phyloP scores from a whole-genome alignment of 1,140 invertebrate genomes.

The Drosophila pallidifrons region DNA sequence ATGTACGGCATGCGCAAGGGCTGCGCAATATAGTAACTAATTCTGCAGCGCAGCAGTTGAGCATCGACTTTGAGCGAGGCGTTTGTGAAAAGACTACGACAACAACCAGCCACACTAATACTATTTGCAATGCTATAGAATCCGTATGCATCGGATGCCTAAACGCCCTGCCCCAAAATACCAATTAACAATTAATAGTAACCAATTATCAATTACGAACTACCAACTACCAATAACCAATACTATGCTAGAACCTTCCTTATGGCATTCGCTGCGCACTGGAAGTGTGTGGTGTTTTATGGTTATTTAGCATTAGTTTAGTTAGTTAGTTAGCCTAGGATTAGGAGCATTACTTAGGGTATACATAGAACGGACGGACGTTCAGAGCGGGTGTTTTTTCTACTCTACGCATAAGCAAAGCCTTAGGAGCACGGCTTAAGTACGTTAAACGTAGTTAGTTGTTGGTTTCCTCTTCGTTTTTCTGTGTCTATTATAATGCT shows the following conservation, averaged over 20 bases:
- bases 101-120: constrained; percentile 56
- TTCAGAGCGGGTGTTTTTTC: constrained; percentile 51
- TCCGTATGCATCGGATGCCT: constrained; percentile 13
- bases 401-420: constrained; percentile 56
- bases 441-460: constrained; percentile 72
- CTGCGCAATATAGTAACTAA: constrained; percentile 90
- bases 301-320: constrained; percentile 47
- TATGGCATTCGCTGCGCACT: constrained; percentile 55
- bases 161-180: constrained; percentile 9
- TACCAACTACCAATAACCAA: constrained; percentile 19
- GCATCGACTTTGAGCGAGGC: constrained; percentile 49
- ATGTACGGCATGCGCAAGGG: constrained; percentile 92
- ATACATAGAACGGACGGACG: constrained; percentile 21
- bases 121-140: constrained; percentile 76
- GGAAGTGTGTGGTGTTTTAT: constrained; percentile 53
- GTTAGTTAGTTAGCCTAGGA: constrained; percentile 67
- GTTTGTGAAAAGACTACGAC: constrained; percentile 67
- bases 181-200: no score
- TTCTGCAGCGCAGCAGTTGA: constrained; percentile 74
- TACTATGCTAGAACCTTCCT: constrained; percentile 31
- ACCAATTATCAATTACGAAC: constrained; percentile 4
- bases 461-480: constrained; percentile 34
- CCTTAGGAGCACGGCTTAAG: constrained; percentile 71
- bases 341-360: constrained; percentile 60
- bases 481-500: constrained; percentile 23